Evolutionary conservation across 2,888 invertebrate genomes (phyloP).

Genomic region (Phlogophora meticulosa): DNA sequence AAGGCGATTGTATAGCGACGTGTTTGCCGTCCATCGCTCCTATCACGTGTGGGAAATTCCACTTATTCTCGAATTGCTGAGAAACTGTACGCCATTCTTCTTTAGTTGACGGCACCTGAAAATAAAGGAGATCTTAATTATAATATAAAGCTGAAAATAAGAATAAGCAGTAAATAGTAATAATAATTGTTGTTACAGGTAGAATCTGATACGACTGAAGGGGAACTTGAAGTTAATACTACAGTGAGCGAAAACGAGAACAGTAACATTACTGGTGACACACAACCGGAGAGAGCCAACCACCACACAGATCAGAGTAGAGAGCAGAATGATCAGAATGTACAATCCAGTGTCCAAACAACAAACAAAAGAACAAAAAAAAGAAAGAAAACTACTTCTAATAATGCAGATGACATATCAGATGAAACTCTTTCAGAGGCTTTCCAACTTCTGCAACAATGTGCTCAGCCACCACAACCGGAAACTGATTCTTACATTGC

Average conservation of each 20-base stretch:
- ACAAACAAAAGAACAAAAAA: slow-evolving; percentile 53
- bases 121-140: slow-evolving; percentile 41
- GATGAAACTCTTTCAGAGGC: slow-evolving; percentile 65
- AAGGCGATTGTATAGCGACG: slow-evolving; percentile 65
- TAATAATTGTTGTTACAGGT: slow-evolving; percentile 55
- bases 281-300: slow-evolving; percentile 47
- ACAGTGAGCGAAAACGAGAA: slow-evolving; percentile 56
- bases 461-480: slow-evolving; percentile 61
- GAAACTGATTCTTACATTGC: slow-evolving; percentile 53
- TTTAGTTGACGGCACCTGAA: slow-evolving; percentile 58
- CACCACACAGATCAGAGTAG: slow-evolving; percentile 44
- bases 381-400: slow-evolving; percentile 56
- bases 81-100: slow-evolving; percentile 68
- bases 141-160: slow-evolving; percentile 42
- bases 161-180: slow-evolving; percentile 43
- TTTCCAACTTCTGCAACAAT: slow-evolving; percentile 59
- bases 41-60: slow-evolving; percentile 73
- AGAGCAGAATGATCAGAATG: slow-evolving; percentile 33
- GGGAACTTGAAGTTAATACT: slow-evolving; percentile 46
- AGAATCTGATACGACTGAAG: slow-evolving; percentile 54
- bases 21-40: slow-evolving; percentile 76
- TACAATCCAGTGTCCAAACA: slow-evolving; percentile 52
- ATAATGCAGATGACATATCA: slow-evolving; percentile 59
- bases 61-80: slow-evolving; percentile 62
- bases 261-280: slow-evolving; percentile 55